Evolutionary conservation across 2,888 invertebrate species (phyloP).

Genomic region (Gastracanthus pulcherrimus): DNA sequence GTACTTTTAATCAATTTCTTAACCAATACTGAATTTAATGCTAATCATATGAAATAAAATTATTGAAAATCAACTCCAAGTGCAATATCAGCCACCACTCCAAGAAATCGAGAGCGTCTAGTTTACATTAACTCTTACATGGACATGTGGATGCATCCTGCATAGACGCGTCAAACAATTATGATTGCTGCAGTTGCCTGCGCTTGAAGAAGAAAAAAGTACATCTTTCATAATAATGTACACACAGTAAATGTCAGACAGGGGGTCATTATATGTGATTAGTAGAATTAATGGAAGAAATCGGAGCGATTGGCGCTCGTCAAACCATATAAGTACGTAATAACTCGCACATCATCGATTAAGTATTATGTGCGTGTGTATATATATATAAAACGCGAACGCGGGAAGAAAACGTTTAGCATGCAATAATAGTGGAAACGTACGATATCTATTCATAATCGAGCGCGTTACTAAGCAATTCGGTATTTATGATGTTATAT

Average conservation of each 20-base stretch:
- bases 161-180: conserved; percentile 39
- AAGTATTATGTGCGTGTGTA: no score
- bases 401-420: no score
- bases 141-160: conserved; percentile 38
- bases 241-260: background rate
- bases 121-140: conserved; percentile 40
- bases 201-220: conserved; percentile 50
- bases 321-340: no score
- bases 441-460: conserved; percentile 19
- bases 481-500: no score
- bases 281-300: background rate
- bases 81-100: background rate
- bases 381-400: background rate
- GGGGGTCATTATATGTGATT: no score
- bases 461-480: background rate
- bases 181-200: conserved; percentile 41
- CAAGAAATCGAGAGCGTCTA: conserved; percentile 28
- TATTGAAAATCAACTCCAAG: conserved; percentile 33
- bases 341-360: background rate
- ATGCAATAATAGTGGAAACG: conserved; percentile 14
- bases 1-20: no score
- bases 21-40: no score
- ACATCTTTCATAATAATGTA: conserved; percentile 43
- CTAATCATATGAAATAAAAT: background rate
- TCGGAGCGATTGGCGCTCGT: background rate